Base-by-base conservation (phyloP, 2,888 invertebrate species). In the Latrodectus hesperus region DNA sequence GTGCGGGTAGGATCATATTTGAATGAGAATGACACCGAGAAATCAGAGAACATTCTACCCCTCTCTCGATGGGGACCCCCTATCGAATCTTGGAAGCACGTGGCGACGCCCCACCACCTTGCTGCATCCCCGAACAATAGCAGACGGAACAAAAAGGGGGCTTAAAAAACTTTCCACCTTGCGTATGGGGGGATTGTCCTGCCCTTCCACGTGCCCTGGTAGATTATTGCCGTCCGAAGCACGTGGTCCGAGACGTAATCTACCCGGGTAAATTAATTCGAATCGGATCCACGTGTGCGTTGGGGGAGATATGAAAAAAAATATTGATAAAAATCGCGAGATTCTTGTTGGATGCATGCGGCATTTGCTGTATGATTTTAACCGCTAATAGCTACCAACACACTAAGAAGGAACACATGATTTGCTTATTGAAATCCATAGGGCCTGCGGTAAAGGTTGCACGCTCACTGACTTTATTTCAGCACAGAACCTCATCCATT, bases 231-330 rank as follows among this genome's bases (percentile, higher is more conserved):
- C 80, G 75, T 10, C 75, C 70, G 72, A 68, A 49, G 76, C 86
- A 80, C 80, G 76, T 80, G 86, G 85, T 79, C 79, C 68, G 73
- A 74, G 26, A 51, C 81, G 86, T 81, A 75, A 86, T 86, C 86
- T 71, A 86, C 81, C 76, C 75, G 76, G 86, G 75, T 86, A 86
- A 81, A 86, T 86, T 86, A 86, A 86, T 86, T 86, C 86, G 86
- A 76, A 80, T 60, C 76, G 81, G 86, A n/a, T 52, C 77, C 84
- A 84, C 76, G 76, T 71, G 83, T 60, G n/a, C 52, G 51, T 10
- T 38, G 38, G 53, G 72, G 51, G 49, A 73, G 64, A 38, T 49
- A n/a, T 22, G 51, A 26, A 72, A 38, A 79, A 74, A 74, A 67
- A 67, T 17, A 64, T 53, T 53, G 81, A 80, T 80, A 80, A 64